phyloP scores from a whole-genome alignment of 1,140 invertebrate species.

The Achroia grisella region DNA sequence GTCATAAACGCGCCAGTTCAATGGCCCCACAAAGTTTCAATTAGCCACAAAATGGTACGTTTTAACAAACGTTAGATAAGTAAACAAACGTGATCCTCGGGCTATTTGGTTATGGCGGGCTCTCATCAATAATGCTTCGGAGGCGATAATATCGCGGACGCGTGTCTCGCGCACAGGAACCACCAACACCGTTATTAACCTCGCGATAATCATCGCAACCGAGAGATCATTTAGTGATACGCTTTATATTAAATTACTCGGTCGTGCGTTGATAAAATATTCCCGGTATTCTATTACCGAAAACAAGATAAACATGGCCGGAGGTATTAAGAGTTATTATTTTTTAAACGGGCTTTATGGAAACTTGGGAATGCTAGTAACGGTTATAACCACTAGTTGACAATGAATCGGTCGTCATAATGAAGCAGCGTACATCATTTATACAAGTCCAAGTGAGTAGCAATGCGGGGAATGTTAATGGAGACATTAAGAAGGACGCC shows the following conservation, averaged over 20 bases:
- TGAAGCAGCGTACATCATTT: neutral
- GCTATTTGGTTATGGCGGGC: constrained; percentile 60
- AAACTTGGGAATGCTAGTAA: constrained; percentile 20
- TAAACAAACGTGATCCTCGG: constrained; percentile 60
- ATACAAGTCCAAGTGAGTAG: constrained; percentile 19
- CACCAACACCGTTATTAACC: constrained; percentile 68
- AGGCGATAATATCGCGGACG: constrained; percentile 60
- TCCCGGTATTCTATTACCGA: constrained; percentile 68
- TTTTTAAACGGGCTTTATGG: constrained; percentile 17
- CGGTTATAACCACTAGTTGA: neutral
- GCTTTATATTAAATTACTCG: constrained; percentile 73
- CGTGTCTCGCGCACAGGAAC: constrained; percentile 57
- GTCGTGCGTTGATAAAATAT: constrained; percentile 69
- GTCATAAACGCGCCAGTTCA: constrained; percentile 50
- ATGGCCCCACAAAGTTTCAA: constrained; percentile 41
- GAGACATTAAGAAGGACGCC: constrained; percentile 31
- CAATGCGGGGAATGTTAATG: constrained; percentile 35
- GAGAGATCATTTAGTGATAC: constrained; percentile 70
- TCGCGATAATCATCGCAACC: constrained; percentile 58
- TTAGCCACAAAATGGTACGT: constrained; percentile 45
- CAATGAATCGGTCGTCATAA: neutral
- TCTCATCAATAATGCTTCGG: constrained; percentile 66
- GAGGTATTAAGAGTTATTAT: constrained; percentile 46
- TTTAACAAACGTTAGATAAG: constrained; percentile 56
- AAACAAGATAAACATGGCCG: constrained; percentile 59